Conservation (phyloP, 1,140 invertebrate species). For the Drosophila teissieri region DNA sequence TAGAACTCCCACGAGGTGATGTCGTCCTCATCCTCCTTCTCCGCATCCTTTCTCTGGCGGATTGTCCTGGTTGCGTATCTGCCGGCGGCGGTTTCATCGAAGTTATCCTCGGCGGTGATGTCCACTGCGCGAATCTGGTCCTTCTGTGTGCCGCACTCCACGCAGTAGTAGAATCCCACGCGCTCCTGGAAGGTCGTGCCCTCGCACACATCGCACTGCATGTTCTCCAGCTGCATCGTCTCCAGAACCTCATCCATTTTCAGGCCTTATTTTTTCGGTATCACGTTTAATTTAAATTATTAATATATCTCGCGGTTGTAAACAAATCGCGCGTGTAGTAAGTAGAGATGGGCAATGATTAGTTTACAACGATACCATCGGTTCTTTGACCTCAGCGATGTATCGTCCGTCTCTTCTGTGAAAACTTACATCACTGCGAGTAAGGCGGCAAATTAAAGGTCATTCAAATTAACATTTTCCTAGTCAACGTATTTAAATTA, state of each 20-base stretch:
- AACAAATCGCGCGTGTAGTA: too few relatives aligned
- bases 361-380: too few relatives aligned
- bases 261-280: neutral
- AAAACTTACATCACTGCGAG: too few relatives aligned
- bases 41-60: constrained; percentile 40
- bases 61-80: constrained; percentile 9
- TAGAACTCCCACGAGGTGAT: constrained; percentile 86
- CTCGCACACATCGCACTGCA: constrained; percentile 84
- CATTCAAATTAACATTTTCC: too few relatives aligned
- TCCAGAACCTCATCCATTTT: constrained; percentile 49
- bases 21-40: constrained; percentile 60
- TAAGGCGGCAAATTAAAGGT: too few relatives aligned
- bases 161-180: constrained; percentile 86
- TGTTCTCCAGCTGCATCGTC: constrained; percentile 50
- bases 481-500: too few relatives aligned
- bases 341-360: too few relatives aligned
- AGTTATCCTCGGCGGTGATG: constrained; percentile 66
- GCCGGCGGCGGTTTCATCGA: constrained; percentile 44
- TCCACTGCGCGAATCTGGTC: constrained; percentile 72
- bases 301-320: neutral
- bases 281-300: neutral
- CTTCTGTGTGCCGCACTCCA: constrained; percentile 85
- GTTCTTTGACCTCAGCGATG: too few relatives aligned
- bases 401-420: too few relatives aligned
- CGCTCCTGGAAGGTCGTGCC: constrained; percentile 84